Evolutionary conservation across 2,113 vertebrate genomes (phyloP).

Genomic region (Tragelaphus strepsiceros): DNA sequence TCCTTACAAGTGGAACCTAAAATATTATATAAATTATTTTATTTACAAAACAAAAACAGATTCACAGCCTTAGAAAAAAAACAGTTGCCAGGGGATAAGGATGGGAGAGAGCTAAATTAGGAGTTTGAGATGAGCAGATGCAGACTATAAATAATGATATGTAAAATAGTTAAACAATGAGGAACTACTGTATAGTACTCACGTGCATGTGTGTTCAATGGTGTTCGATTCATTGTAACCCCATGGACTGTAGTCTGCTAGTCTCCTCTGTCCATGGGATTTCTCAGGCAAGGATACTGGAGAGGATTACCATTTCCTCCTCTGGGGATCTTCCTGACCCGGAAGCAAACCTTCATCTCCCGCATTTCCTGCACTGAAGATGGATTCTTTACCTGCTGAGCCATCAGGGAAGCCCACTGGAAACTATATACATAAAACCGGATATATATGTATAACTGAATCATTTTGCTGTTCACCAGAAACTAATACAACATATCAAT

Average conservation of each 20-base stretch:
- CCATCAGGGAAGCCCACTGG: not conserved
- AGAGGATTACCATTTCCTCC: not conserved
- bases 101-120: not conserved
- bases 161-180: not conserved
- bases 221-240: fast-evolving
- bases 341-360: not conserved
- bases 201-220: fast-evolving
- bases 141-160: not conserved
- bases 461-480: not conserved
- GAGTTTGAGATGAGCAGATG: not conserved
- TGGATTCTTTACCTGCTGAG: not conserved
- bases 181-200: fast-evolving
- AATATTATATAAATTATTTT: not conserved
- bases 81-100: too few species aligned
- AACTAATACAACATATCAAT: not conserved
- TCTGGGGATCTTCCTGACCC: not conserved
- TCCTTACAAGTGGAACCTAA: not conserved
- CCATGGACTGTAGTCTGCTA: not conserved
- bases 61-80: not conserved
- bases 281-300: not conserved
- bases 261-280: not conserved
- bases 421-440: not conserved
- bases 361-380: fast-evolving
- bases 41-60: not conserved
- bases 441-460: not conserved